phyloP scores from a whole-genome alignment of 2,113 vertebrate genomes.

The Gorsachius goisagi region DNA sequence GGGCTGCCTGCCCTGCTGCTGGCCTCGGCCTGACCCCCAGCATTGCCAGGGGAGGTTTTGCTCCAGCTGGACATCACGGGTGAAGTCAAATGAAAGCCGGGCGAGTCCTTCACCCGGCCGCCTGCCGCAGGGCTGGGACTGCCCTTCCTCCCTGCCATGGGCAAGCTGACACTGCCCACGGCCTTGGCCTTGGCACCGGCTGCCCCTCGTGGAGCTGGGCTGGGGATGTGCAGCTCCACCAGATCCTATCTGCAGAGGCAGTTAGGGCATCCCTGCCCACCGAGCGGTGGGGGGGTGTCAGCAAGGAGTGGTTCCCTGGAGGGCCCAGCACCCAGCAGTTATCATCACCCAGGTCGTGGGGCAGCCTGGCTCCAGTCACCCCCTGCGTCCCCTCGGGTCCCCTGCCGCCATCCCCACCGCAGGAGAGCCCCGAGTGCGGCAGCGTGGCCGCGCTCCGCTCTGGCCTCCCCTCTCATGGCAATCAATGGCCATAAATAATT shows the following conservation, averaged over 20 bases:
- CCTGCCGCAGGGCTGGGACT: too few relatives aligned
- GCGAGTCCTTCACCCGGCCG: background rate
- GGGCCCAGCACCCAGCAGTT: background rate
- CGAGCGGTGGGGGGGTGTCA: rapidly evolving
- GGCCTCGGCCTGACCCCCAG: background rate
- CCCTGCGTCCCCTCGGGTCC: rapidly evolving
- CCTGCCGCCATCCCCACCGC: rapidly evolving
- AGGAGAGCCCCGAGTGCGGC: rapidly evolving
- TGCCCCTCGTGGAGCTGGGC: background rate
- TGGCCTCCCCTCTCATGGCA: background rate
- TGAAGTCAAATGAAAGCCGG: background rate
- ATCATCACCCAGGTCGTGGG: background rate
- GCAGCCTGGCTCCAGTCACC: background rate
- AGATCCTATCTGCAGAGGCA: background rate
- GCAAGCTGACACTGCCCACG: background rate
- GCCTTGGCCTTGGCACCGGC: background rate
- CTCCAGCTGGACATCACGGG: background rate
- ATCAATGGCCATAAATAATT: background rate
- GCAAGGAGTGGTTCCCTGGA: background rate
- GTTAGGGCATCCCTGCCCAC: background rate
- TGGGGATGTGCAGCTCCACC: background rate
- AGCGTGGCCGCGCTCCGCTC: rapidly evolving
- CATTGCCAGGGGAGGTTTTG: background rate
- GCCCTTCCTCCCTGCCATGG: too few relatives aligned
- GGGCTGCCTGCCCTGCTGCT: background rate